These are phyloP conservation scores for Meteorus cinctellus DNA, from an alignment of 2,888 invertebrate genomes.

Conservation along the genomic window DNA sequence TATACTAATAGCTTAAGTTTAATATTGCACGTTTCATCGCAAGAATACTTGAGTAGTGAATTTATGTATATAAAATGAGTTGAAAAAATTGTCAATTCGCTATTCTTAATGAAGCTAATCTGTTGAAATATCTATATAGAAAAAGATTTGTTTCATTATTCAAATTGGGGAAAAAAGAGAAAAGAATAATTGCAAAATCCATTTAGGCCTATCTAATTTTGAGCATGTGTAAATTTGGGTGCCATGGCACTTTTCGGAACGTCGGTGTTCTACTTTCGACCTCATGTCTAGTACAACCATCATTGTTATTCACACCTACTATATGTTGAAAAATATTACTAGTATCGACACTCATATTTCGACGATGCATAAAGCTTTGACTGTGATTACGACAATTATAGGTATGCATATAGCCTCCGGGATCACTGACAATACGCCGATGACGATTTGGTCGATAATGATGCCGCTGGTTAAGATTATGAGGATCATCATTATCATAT, in stretches of 20 bases:
- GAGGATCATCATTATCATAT: slow-evolving; percentile 34
- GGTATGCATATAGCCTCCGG: slow-evolving; percentile 50
- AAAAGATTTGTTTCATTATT: neutral
- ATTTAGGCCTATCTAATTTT: slow-evolving; percentile 65
- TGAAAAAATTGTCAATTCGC: neutral
- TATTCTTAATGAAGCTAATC: neutral
- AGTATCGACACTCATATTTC: slow-evolving; percentile 60
- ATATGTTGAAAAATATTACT: slow-evolving; percentile 48
- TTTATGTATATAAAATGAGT: no score
- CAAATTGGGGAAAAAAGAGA: slow-evolving; percentile 11
- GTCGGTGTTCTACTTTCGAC: slow-evolving; percentile 59
- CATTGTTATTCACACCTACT: slow-evolving; percentile 46
- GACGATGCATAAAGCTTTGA: slow-evolving; percentile 55
- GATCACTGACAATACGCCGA: slow-evolving; percentile 63
- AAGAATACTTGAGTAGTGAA: slow-evolving; percentile 9
- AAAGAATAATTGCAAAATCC: slow-evolving; percentile 11
- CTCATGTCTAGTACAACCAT: slow-evolving; percentile 54
- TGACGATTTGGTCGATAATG: slow-evolving; percentile 49
- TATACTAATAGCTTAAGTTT: slow-evolving; percentile 42
- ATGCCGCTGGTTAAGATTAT: slow-evolving; percentile 54
- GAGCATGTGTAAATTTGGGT: slow-evolving; percentile 73
- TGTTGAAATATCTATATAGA: neutral
- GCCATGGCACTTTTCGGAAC: slow-evolving; percentile 75
- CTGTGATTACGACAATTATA: slow-evolving; percentile 48
- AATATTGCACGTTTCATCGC: slow-evolving; percentile 52